Base-by-base conservation (phyloP, 2,113 vertebrate species). In the Acanthisitta chloris region DNA sequence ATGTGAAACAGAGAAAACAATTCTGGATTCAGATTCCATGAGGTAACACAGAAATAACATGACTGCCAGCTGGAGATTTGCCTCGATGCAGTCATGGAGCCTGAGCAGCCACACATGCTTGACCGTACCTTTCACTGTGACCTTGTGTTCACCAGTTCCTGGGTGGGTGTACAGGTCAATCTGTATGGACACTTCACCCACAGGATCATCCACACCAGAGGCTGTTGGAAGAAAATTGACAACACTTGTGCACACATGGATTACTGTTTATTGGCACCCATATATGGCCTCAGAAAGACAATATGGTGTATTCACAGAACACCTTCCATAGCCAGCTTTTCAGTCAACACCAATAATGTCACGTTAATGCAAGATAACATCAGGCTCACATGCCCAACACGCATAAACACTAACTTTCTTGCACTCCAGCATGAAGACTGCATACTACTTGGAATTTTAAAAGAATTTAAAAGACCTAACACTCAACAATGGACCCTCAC, bases 151-250 rank as follows among this genome's bases (percentile, higher is more conserved):
- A 16, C 99, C 99, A 7, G 98, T 99, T 79, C 98, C 98, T 29
- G 99, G 99, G 81, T 99, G 99, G 55, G 99, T 99, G 95, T 99
- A 99, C 73, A 99, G 97, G 93, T 99, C 99, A 1, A 99, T 98
- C 97, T 99, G 99, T 95, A 99, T 98, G 40, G 99, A 99, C 51
- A 99, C 98, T 96, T 99, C 99, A 12, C 99, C 99, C 62, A 99
- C 99, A 1, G 99, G 98, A 91, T 99, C 99, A 88, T 99, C 99
- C 92, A 99, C 98, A 28, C 98, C 98, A 1, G 99, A 99, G 34
- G 98, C 99, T 99, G 97, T 69, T 12, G n/a, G 66, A 54, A 80
- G 77, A 85, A 95, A 95, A 95, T 28, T 3, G n/a, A 93, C 46
- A 87, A 4, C 34, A 33, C n/a, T 43, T 59, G 8, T 2, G 42